Evolutionary conservation across 2,888 invertebrate genomes (phyloP).

Genomic region (Blastobasis lacticolella): DNA sequence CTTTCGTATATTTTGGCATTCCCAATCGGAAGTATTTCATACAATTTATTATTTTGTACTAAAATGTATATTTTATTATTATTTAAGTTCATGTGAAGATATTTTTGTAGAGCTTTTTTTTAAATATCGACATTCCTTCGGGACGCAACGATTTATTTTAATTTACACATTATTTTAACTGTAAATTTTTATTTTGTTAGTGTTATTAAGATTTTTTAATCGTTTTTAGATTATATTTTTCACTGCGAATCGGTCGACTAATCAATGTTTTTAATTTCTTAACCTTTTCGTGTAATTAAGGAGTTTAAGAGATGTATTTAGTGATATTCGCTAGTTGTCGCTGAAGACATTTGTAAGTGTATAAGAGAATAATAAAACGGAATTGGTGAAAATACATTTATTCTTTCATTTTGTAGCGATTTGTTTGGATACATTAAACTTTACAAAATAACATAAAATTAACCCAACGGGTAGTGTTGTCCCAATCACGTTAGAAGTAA

Average conservation of each 20-base stretch:
- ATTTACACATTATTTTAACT: conserved; percentile 47
- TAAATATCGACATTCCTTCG: conserved; percentile 44
- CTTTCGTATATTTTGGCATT: conserved; percentile 16
- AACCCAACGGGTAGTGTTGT: too few species aligned
- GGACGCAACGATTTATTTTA: conserved; percentile 63
- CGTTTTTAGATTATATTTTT: conserved; percentile 25
- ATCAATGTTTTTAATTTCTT: conserved; percentile 4
- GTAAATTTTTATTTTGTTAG: conserved; percentile 67
- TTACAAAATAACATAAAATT: too few species aligned
- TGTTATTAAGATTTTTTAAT: conserved; percentile 39
- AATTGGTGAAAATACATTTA: conserved; percentile 50
- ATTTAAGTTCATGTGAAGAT: conserved; percentile 49
- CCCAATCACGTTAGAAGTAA: too few species aligned
- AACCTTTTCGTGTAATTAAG: background rate
- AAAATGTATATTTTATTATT: conserved; percentile 46
- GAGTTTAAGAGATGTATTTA: conserved; percentile 28
- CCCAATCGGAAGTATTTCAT: conserved; percentile 39
- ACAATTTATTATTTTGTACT: conserved; percentile 20
- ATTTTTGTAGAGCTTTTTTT: conserved; percentile 52
- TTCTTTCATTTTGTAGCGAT: conserved; percentile 15
- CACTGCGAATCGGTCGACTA: conserved; percentile 14
- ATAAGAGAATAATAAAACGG: conserved; percentile 53
- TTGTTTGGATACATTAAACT: too few species aligned
- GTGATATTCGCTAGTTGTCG: conserved; percentile 44
- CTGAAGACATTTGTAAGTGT: conserved; percentile 50